Conservation (phyloP, 2,888 invertebrate genomes). For the Ganaspis brasiliensis region DNA sequence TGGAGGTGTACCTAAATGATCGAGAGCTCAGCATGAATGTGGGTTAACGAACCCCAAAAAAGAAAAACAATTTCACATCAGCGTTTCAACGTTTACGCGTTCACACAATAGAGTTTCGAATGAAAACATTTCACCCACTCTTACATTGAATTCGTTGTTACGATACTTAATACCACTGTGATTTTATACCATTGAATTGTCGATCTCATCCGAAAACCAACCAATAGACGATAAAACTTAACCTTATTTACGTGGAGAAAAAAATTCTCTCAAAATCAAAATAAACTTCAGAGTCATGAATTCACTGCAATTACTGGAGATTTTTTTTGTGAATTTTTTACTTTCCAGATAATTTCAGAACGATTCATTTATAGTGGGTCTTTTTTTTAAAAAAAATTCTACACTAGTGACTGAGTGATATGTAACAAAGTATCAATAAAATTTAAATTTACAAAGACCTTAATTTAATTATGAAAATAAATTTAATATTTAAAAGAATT, state of each 20-base stretch:
- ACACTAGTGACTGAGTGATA: not conserved
- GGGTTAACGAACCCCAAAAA: slow-evolving; percentile 73
- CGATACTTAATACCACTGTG: slow-evolving; percentile 39
- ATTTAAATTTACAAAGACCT: no score
- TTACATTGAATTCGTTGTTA: slow-evolving; percentile 14
- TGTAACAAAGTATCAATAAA: not conserved
- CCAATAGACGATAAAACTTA: slow-evolving; percentile 2
- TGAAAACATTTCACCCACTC: slow-evolving; percentile 66
- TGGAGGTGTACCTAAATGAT: slow-evolving; percentile 45
- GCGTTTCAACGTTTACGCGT: slow-evolving; percentile 69
- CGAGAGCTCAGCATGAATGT: slow-evolving; percentile 66
- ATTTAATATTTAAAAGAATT: not conserved
- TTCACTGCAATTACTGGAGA: no score
- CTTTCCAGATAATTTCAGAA: no score
- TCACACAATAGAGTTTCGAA: slow-evolving; percentile 66
- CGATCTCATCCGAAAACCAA: slow-evolving; percentile 48
- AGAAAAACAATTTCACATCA: slow-evolving; percentile 71
- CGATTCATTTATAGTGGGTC: no score
- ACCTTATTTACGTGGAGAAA: not conserved
- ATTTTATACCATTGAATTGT: slow-evolving; percentile 21
- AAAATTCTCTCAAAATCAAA: not conserved
- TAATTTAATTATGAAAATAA: not conserved
- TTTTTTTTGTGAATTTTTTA: no score
- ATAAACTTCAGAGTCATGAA: no score
- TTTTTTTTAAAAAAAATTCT: not conserved